Evolutionary conservation across 2,113 vertebrate species (phyloP), one percentile per base, ranked within the genome.

Genomic region (Vulpes ferrilata): DNA sequence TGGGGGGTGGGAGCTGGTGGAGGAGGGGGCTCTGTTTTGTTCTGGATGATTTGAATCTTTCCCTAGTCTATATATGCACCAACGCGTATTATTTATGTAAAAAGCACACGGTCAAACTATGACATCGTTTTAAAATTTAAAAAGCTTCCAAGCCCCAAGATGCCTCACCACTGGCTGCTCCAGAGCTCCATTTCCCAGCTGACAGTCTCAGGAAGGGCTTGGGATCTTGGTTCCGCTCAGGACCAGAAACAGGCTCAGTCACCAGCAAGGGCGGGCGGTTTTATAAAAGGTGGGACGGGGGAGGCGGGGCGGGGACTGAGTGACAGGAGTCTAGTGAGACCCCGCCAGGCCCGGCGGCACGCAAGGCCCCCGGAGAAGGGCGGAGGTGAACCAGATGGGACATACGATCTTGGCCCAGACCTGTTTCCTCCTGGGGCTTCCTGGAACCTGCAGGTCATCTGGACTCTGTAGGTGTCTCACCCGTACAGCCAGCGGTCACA

Each of bases 71-170:
- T 51, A 4, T 15, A 3, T 13, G 12, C 7, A 57, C 38, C 62
- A 62, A 25, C 8, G 10, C 19, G 2, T 65, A 43, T 90, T 59
- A 60, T 20, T 78, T 83, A 93, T 32, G 51, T 73, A 53, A n/a
- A 93, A 92, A n/a, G 74, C 51, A 71, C 55, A 20, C 17, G 30
- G 79, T 69, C 57, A 38, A 90, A 69, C 83, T 59, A 80, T 7
- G 9, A 62, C 69, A 62, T 11, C 35, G 51, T 2, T 78, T 87
- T 87, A 69, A 82, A 91, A 95, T 35, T 53, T 5, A 64, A 73
- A 65, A 89, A 83, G 51, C 55, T 5, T 23, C 32, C 62, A 15
- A 55, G 76, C 23, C 64, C 59, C 53, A 35, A 88, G 64, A 59
- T 51, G 16, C 12, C 17, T 27, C 20, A 3, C 32, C 43, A 16